phyloP scores from a whole-genome alignment of 2,888 invertebrate genomes.

The Acheta domesticus region DNA sequence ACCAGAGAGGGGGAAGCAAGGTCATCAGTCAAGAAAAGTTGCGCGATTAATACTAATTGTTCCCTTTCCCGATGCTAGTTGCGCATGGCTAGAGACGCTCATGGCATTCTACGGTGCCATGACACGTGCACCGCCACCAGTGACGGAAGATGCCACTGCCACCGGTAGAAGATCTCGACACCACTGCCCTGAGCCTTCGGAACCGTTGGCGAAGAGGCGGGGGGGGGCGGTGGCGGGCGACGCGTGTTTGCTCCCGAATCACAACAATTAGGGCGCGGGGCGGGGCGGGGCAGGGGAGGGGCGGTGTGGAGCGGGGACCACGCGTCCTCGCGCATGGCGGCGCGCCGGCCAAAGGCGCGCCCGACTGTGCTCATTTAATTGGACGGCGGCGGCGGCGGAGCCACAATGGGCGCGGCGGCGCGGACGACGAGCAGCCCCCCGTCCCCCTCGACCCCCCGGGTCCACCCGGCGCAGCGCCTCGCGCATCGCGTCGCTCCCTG shows the following conservation, averaged over 20 bases:
- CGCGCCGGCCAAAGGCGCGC: not conserved
- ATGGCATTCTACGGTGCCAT: no score
- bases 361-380: conserved; percentile 10
- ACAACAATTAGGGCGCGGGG: not conserved
- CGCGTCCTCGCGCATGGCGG: not conserved
- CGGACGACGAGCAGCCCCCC: not conserved
- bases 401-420: not conserved
- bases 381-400: not conserved
- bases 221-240: not conserved
- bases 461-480: not conserved
- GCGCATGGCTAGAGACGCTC: no score
- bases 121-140: no score
- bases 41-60: no score
- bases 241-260: not conserved
- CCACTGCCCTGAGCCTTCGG: no score
- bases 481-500: no score
- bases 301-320: not conserved
- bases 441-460: not conserved
- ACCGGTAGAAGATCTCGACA: no score
- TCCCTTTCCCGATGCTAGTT: no score
- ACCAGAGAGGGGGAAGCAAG: no score
- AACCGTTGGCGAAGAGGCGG: no score
- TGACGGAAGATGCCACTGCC: no score
- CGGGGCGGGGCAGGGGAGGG: not conserved
- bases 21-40: no score